Base-by-base conservation (phyloP, 2,797 vertebrate species). In the Petrocephalus schoutedeni region DNA sequence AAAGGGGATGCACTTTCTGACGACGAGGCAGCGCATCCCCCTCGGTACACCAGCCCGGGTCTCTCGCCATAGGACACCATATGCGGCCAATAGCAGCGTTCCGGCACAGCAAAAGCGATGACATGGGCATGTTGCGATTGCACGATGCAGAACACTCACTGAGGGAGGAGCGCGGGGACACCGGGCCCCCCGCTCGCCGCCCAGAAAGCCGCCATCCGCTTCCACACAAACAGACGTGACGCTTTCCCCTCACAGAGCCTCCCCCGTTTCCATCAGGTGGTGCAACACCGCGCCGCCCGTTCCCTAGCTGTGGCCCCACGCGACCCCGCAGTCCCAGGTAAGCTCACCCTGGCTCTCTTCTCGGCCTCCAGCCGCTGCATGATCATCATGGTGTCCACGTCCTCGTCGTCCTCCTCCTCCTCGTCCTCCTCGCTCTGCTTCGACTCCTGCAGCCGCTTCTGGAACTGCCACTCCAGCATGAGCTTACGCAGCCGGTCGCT, bases 401-500 rank as follows among this genome's bases (percentile, higher is more conserved):
- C 98, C 67, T 99, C 98, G 5, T 97, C 96, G 0, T 99, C 98
- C 59, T 98, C 97, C 82, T 99, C 97, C 56, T 98, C 98, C 0
- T 99, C 98, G 0, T 99, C 98, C 2, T 99, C 98, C 61, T 99
- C 98, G 71, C 97, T 97, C 91, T 98, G 97, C 92, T 98, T 97
- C 32, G 98, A 98, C 91, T 99, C 98, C 90, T 99, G 98, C 88
- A 99, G 96, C 19, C 98, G 93, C 92, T 98, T 98, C 94, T 99
- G 98, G 94, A 99, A 99, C 95, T 99, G 98, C 98, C 98, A 99
- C 94, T 99, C 98, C 58, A 99, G 95, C 98, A 99, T 98, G 88
- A 99, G 97, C 89, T 97, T 98, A 90, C 98, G 96, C 83, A 99
- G 96, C 0, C 98, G 97, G 92, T 99, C 98, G 0, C 94, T 98